Conservation (phyloP, 2,113 vertebrate genomes). For the Lasiurus borealis region DNA sequence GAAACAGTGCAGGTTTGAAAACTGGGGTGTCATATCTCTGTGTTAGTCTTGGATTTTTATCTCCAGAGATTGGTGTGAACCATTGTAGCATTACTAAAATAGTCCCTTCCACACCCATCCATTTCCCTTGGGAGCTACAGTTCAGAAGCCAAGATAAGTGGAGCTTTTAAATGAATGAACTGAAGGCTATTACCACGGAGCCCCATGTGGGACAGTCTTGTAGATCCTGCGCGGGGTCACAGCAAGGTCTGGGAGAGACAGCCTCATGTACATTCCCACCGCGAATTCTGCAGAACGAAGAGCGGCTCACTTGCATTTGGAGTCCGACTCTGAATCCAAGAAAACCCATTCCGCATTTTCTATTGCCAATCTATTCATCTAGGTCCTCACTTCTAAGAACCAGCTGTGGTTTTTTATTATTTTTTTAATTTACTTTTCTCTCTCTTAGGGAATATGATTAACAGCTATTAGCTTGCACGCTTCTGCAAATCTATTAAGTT, state of each 20-base stretch:
- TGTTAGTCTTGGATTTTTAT: not conserved
- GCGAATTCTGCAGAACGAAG: not conserved
- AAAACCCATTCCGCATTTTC: not conserved
- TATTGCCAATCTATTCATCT: not conserved
- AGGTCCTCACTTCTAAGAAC: not conserved
- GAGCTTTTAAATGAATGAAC: constrained; percentile 13
- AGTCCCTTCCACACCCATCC: not conserved
- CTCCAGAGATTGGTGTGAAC: not conserved
- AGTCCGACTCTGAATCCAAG: not conserved
- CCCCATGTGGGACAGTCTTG: not conserved
- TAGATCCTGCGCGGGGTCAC: not conserved
- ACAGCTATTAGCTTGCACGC: not conserved
- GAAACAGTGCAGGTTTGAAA: not conserved
- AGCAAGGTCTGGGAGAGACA: not conserved
- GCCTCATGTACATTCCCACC: not conserved
- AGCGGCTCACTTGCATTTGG: not conserved
- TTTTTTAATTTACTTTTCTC: not conserved
- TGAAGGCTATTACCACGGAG: not conserved
- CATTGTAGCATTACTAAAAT: not conserved
- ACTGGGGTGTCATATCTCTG: not conserved
- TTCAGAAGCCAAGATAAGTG: not conserved
- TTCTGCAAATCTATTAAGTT: not conserved
- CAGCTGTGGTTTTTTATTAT: not conserved
- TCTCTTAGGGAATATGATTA: not conserved
- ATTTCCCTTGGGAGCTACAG: not conserved